phyloP scores from a whole-genome alignment of 2,888 invertebrate genomes.

The Ormyrus labotus region DNA sequence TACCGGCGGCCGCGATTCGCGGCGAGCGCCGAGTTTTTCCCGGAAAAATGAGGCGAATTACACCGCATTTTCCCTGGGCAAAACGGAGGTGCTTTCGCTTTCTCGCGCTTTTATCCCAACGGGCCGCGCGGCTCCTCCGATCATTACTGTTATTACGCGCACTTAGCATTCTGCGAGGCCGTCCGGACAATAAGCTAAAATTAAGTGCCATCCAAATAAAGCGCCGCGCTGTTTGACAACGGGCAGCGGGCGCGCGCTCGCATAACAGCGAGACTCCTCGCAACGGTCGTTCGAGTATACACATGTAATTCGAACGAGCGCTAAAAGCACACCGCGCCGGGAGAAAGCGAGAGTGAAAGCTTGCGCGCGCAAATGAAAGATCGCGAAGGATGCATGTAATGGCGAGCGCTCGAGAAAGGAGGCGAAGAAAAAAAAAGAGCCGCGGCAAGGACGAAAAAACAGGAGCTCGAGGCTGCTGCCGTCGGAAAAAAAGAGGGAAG shows the following conservation, averaged over 20 bases:
- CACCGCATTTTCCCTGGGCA: too few relatives aligned
- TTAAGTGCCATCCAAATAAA: conserved; percentile 46
- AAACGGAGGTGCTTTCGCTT: conserved; percentile 13
- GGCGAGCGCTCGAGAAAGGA: not conserved
- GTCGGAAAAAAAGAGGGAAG: too few relatives aligned
- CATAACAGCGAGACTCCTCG: not conserved
- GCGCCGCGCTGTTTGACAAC: conserved; percentile 29
- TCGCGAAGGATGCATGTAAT: conserved; percentile 6
- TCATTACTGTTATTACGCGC: conserved; percentile 45
- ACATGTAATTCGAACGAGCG: conserved; percentile 48
- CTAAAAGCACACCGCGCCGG: conserved; percentile 35
- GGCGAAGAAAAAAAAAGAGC: conserved; percentile 18
- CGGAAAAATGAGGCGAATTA: too few relatives aligned
- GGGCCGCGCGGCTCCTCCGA: not conserved
- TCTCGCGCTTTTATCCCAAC: conserved; percentile 10
- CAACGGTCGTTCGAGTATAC: conserved; percentile 37
- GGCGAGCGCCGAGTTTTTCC: too few relatives aligned
- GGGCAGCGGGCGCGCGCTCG: conserved; percentile 9
- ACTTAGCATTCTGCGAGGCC: not conserved
- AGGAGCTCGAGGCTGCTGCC: too few relatives aligned
- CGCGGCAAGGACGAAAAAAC: not conserved
- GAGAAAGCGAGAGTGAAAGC: conserved; percentile 54
- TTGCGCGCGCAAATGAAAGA: conserved; percentile 36
- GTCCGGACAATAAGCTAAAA: conserved; percentile 33
- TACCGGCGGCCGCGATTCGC: too few relatives aligned